Percentiles rank a stretch among this genome's conserved stretches.
Evolutionary conservation across 1,140 invertebrate genomes (phyloP).

Genomic region (Listronotus bonariensis): DNA sequence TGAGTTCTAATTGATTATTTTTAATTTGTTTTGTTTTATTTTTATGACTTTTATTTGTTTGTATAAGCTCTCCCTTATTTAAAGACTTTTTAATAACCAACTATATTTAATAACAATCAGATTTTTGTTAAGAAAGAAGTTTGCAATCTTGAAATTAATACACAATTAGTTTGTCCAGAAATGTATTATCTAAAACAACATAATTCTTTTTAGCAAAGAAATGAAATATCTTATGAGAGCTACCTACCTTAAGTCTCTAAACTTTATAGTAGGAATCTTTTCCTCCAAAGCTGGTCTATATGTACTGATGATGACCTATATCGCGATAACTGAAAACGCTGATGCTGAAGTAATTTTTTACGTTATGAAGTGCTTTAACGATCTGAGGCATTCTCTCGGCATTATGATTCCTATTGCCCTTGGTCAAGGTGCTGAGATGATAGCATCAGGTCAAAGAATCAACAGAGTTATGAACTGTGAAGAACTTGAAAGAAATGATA

Average conservation of each 20-base stretch:
- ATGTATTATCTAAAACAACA: no score
- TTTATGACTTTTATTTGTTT: no score
- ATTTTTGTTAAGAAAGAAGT: no score
- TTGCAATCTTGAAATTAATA: no score
- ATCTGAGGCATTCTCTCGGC: conserved; percentile 22
- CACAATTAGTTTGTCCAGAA: no score
- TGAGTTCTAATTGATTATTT: no score
- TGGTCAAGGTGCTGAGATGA: conserved; percentile 60
- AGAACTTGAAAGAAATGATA: conserved; percentile 33
- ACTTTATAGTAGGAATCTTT: conserved; percentile 26
- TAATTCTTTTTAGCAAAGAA: conserved; percentile 35
- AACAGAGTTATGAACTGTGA: conserved; percentile 38
- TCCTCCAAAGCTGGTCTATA: conserved; percentile 35
- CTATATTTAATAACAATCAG: no score
- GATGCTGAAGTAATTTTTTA: conserved; percentile 40
- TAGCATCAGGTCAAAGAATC: conserved; percentile 41
- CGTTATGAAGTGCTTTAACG: conserved; percentile 32
- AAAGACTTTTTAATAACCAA: no score
- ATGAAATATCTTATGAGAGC: conserved; percentile 31
- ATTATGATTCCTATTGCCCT: conserved; percentile 51
- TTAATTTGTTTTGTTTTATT: no score
- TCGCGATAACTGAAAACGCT: conserved; percentile 17
- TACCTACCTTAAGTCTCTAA: conserved; percentile 17
- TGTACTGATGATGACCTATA: conserved; percentile 37
- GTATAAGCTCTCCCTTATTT: no score